Conservation (phyloP, 2,797 vertebrate species). For the Myoxocephalus aenaeus region DNA sequence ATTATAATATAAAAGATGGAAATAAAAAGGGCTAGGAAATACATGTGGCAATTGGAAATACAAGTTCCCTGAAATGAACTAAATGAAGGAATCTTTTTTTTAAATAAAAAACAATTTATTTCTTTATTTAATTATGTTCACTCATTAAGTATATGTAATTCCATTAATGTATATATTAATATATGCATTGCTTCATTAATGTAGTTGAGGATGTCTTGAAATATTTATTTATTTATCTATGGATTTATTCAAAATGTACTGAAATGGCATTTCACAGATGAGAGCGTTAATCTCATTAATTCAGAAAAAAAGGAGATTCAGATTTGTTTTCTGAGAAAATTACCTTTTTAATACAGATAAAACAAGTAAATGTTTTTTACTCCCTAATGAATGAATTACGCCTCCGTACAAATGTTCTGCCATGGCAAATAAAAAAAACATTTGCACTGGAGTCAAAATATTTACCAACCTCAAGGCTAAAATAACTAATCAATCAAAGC, state of each 20-base stretch:
- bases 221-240: not conserved
- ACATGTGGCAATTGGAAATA: not conserved
- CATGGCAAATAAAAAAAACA: not conserved
- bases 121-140: not conserved
- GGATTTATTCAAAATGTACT: not conserved
- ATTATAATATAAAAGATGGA: not conserved
- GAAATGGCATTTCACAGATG: too few species aligned
- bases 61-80: not conserved
- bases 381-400: not conserved
- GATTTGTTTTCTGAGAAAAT: not conserved
- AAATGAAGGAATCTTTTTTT: not conserved
- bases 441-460: constrained; percentile 33
- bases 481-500: not conserved
- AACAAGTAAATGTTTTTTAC: not conserved
- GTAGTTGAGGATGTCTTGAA: not conserved
- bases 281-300: not conserved
- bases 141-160: not conserved
- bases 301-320: not conserved
- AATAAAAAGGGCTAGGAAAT: not conserved
- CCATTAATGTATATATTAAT: not conserved
- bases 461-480: constrained; percentile 26
- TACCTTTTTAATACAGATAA: not conserved
- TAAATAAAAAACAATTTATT: not conserved
- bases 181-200: not conserved
- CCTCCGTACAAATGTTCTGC: not conserved